Evolutionary conservation across 2,113 vertebrate genomes (phyloP), one percentile per base, ranked within the genome.

Genomic region (Pseudorectes ferrugineus): DNA sequence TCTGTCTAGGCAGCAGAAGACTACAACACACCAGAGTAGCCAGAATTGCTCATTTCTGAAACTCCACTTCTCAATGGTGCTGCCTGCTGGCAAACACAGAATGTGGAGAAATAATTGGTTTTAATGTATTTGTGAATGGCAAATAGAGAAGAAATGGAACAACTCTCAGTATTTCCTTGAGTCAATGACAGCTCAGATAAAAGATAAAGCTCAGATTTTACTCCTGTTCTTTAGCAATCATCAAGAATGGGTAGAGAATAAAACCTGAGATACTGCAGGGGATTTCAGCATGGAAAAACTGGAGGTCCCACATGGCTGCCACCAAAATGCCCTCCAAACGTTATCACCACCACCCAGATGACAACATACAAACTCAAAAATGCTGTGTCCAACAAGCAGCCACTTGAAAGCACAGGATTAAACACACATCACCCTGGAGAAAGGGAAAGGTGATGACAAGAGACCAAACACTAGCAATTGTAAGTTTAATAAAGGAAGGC

Each of bases 371-470:
- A 72, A 92, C 52, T 73, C 33, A 54, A 28, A 89, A 96, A 24
- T 71, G 66, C 85, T 90, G 62, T 73, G 71, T 70, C 54, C 73
- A 85, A 52, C 70, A 87, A n/a, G 61, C 28, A 88, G 58, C 29
- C 71, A 38, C 85, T 76, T 49, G 65, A 42, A 88, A 89, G 62
- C 78, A 79, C 62, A 79, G 42, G 48, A 91, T 59, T 75, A 94
- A 89, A 85, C 54, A 68, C 45, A 5, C 10, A 43, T 59, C 57
- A 49, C 57, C 26, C 61, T 26, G 45, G 20, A 67, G 73, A 91
- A 95, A 88, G 62, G n/a, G 31, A 86, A 96, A 88, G 42, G 67
- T 70, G 75, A 90, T 58, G 79, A 83, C 63, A 94, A 77, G 46
- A 22, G 87, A 85, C 35, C 67, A 88, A 80, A 88, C 93, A 15